Conservation (phyloP, 2,113 vertebrate genomes). For the Nematolebias whitei region DNA sequence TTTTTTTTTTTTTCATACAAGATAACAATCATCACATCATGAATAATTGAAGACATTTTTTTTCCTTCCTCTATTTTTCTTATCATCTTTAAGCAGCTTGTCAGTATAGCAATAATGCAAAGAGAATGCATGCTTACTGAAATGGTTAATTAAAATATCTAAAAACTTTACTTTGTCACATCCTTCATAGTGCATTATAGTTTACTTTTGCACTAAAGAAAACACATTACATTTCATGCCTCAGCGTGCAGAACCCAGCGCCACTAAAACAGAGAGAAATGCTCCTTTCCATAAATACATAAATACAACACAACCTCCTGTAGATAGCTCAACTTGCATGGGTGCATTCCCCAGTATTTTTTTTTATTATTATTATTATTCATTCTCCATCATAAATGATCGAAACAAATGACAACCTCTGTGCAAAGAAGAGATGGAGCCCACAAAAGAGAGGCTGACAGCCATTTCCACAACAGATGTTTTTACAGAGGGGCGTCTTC, state of each 20-base stretch:
- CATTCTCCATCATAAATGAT: slow-evolving; percentile 77
- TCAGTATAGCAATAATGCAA: slow-evolving; percentile 24
- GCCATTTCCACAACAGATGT: slow-evolving; percentile 85
- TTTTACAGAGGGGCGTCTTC: slow-evolving; percentile 84
- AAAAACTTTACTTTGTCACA: slow-evolving; percentile 42
- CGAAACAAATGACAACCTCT: slow-evolving; percentile 81
- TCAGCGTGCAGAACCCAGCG: slow-evolving; percentile 33
- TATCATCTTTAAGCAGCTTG: slow-evolving; percentile 60
- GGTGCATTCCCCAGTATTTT: slow-evolving; percentile 52
- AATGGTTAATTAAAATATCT: slow-evolving; percentile 37
- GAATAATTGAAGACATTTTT: slow-evolving; percentile 55
- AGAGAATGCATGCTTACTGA: slow-evolving; percentile 33
- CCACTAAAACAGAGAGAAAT: slow-evolving; percentile 42
- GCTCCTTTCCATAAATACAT: slow-evolving; percentile 23
- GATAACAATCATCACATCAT: slow-evolving; percentile 54
- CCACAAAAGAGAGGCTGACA: slow-evolving; percentile 82
- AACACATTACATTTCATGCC: slow-evolving; percentile 39
- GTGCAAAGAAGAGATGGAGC: slow-evolving; percentile 70
- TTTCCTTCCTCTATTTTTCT: not conserved
- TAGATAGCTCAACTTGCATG: slow-evolving; percentile 62
- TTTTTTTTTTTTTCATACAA: slow-evolving; percentile 33
- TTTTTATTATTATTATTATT: slow-evolving; percentile 69
- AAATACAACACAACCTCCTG: slow-evolving; percentile 36
- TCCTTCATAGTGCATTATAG: slow-evolving; percentile 17
- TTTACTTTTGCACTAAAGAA: slow-evolving; percentile 50